Evolutionary conservation across 2,113 vertebrate genomes (phyloP), one percentile per base, ranked within the genome.

Genomic region (Lynx canadensis): DNA sequence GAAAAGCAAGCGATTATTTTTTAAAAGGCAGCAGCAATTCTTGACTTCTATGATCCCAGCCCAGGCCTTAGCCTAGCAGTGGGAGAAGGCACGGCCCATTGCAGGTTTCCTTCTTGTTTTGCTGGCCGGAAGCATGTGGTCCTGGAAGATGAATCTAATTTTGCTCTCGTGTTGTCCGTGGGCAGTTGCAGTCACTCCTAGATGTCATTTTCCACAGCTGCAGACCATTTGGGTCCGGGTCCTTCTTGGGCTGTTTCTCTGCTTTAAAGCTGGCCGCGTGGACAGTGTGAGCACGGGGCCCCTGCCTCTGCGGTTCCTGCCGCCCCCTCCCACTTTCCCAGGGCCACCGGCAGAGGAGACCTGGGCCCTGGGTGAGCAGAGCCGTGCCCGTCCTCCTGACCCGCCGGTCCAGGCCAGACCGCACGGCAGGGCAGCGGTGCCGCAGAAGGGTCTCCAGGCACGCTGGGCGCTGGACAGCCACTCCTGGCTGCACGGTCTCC

Each of bases 381-480:
- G 52, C 25, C 2, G 7, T 4, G 16, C 31, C 52, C 15, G 2
- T 48, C 29, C 66, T 15, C 45, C 6, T 0, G 7, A 45, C 73
- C 33, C 9, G 18, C 57, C 29, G 31, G 25, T 36, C 50, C 5
- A 7, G 10, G 27, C 19, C 50, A 41, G 25, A 29, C 60, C 19
- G 0, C 1, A 1, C 2, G 6, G 41, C 50, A 12, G 2, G 88
- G 29, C 33, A 2, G 4, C 5, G 48, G 31, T 41, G 76, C 31
- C 2, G 4, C 45, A 16, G 83, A 19, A 1, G 19, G 25, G 5
- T 41, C 25, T n/a, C 9, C 2, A 41, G 57, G 89, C 68, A 71
- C 60, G 48, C 41, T 0, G 21, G 55, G 52, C 23, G 6, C 48
- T 3, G 4, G 66, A 27, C 7, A 6, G 4, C 41, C 45, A 66